Evolutionary conservation across 2,888 invertebrate species (phyloP).

Genomic region (Euplexia lucipara): DNA sequence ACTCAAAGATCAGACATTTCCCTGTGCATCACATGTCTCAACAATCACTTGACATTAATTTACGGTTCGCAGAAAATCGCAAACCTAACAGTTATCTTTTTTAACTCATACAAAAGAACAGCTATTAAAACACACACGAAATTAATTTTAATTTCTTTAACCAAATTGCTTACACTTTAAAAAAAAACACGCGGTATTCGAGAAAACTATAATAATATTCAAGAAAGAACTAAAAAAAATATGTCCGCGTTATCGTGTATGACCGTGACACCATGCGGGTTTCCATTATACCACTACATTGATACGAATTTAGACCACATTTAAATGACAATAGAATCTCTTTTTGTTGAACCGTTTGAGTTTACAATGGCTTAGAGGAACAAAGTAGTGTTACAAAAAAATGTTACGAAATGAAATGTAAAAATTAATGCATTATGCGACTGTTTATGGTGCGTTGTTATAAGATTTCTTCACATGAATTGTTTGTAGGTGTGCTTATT

Average conservation of each 20-base stretch:
- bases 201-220: slow-evolving; percentile 68
- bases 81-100: background rate
- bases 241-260: slow-evolving; percentile 76
- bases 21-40: too few species aligned
- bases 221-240: slow-evolving; percentile 71
- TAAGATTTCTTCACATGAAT: slow-evolving; percentile 26
- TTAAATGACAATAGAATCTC: slow-evolving; percentile 42
- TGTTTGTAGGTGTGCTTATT: background rate
- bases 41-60: background rate
- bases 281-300: slow-evolving; percentile 71
- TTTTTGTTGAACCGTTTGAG: slow-evolving; percentile 17
- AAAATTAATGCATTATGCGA: slow-evolving; percentile 35
- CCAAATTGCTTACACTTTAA: slow-evolving; percentile 47
- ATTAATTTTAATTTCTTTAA: slow-evolving; percentile 33
- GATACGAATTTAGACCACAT: slow-evolving; percentile 41
- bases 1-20: too few species aligned
- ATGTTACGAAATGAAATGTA: slow-evolving; percentile 31
- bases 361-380: slow-evolving; percentile 18
- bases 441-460: background rate
- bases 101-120: background rate
- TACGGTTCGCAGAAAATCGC: background rate
- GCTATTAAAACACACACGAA: slow-evolving; percentile 20
- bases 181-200: slow-evolving; percentile 30
- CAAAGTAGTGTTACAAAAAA: slow-evolving; percentile 16
- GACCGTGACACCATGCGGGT: slow-evolving; percentile 81